Evolutionary conservation across 2,797 vertebrate genomes (phyloP), one percentile per base, ranked within the genome.

Genomic region (Myripristis jacobus): DNA sequence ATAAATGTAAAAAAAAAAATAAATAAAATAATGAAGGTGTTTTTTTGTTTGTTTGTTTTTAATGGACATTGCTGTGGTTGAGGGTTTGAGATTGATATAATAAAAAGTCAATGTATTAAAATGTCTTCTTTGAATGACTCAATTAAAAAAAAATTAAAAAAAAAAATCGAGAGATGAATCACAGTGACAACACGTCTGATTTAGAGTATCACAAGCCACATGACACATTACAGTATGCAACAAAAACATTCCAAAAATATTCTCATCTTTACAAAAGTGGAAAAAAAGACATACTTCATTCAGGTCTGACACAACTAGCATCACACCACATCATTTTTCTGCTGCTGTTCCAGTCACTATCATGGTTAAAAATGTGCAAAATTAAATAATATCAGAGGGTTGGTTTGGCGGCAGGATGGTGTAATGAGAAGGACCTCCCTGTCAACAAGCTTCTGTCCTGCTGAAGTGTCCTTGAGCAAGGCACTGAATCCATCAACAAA

Each of bases 11-110:
- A 96, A 94, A 92, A 74, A 89, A 91, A 85, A 29, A 94, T 89
- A 93, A 95, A 94, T n/a, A n/a, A n/a, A n/a, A n/a, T n/a, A n/a
- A n/a, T n/a, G 94, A 92, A 92, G 92, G 86, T 94, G 94, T 93
- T 94, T 93, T 93, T 95, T 93, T 90, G 94, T 91, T 93, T 94
- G 94, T 95, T 93, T 92, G 94, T 96, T 97, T 95, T 97, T 95
- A 97, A 95, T 96, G 92, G 93, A 95, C 94, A 94, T 95, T 93
- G 93, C 94, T 96, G 90, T 93, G 87, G 88, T 75, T 89, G 85
- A 77, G 89, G 78, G 58, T 89, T 86, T 83, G 74, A 90, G 86
- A 87, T 90, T 91, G 91, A 85, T 90, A 85, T 88, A 94, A 94
- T 94, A 93, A 94, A 92, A 94, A 92, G 52, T 91, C 63, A 72